Conservation (phyloP, 2,113 vertebrate species). For the Clupea harengus region DNA sequence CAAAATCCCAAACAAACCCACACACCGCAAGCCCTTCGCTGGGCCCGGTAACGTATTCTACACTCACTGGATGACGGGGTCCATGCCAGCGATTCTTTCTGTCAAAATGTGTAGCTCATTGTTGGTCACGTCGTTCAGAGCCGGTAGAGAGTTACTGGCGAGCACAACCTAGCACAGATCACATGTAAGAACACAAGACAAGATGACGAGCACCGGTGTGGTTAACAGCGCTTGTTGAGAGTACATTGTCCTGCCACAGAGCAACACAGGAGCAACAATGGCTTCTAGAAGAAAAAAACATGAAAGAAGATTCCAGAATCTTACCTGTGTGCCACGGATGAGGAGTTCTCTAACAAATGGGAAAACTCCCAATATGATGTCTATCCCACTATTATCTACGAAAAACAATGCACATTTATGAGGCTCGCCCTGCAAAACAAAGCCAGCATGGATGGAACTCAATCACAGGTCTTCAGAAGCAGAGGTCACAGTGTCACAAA, state of each 20-base stretch:
- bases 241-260: not conserved
- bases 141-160: conserved; percentile 94
- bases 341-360: conserved; percentile 98
- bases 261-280: not conserved
- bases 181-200: not conserved
- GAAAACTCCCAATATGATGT: conserved; percentile 98
- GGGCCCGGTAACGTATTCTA: not conserved
- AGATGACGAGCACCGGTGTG: not conserved
- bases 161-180: conserved; percentile 79
- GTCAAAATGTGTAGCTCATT: conserved; percentile 88
- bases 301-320: conserved; percentile 8
- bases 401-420: conserved; percentile 99
- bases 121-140: conserved; percentile 92
- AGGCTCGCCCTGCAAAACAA: conserved; percentile 95
- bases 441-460: conserved; percentile 68
- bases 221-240: not conserved
- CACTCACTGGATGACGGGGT: conserved; percentile 84
- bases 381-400: conserved; percentile 99
- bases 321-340: conserved; percentile 92
- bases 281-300: not conserved
- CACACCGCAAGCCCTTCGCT: not conserved
- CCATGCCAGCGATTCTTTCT: conserved; percentile 87
- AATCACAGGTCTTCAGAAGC: conserved; percentile 49
- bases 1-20: not conserved
- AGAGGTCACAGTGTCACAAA: not conserved